Percentiles rank a stretch among this genome's conserved stretches.
These are phyloP conservation scores for Mythimna vitellina DNA, from an alignment of 2,888 invertebrate genomes.

Conservation along the genomic window DNA sequence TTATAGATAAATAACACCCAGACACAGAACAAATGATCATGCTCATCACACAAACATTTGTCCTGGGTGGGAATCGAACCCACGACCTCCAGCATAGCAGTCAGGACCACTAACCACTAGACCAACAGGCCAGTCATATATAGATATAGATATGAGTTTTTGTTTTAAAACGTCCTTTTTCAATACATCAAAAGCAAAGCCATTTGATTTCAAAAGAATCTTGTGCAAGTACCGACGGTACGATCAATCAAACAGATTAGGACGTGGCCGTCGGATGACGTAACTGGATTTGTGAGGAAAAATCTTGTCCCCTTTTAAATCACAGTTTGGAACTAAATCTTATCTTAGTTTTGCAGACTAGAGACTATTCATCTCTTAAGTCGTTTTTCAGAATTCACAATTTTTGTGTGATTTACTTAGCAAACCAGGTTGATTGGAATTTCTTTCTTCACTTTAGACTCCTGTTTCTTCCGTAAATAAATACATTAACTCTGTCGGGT, in stretches of 20 bases:
- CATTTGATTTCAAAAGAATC: not conserved
- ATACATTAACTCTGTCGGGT: no score
- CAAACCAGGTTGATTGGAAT: no score
- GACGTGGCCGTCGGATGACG: not conserved
- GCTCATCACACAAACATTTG: no score
- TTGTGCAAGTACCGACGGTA: not conserved
- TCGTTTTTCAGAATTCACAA: not conserved
- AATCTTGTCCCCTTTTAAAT: not conserved
- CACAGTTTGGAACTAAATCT: not conserved
- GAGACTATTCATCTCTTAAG: not conserved
- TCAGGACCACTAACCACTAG: no score
- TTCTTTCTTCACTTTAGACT: no score
- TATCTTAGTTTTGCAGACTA: not conserved
- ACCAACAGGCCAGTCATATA: no score
- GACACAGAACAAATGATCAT: no score
- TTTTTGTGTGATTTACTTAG: no score
- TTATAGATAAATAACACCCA: no score
- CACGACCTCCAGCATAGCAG: no score
- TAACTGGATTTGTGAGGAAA: conserved; percentile 2
- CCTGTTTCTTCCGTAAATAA: not conserved
- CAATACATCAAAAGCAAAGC: not conserved
- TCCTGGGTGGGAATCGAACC: no score
- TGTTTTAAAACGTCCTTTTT: not conserved
- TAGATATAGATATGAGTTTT: no score
- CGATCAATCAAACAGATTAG: conserved; percentile 14